phyloP scores from a whole-genome alignment of 2,797 vertebrate genomes.

The Protosalanx chinensis region DNA sequence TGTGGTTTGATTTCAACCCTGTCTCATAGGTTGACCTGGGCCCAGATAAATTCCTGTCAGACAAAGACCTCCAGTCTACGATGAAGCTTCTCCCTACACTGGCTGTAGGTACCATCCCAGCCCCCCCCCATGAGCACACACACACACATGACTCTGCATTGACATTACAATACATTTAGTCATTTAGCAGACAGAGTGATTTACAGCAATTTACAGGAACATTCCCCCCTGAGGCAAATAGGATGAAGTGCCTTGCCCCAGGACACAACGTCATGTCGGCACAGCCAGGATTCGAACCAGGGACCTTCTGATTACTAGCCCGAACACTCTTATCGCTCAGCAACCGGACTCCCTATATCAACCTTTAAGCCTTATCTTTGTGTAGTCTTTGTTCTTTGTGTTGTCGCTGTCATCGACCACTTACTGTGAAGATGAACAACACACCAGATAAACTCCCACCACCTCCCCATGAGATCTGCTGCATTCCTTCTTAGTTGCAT shows the following conservation, averaged over 20 bases:
- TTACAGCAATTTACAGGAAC: too few species aligned
- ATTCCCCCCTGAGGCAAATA: too few species aligned
- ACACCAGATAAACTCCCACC: not conserved
- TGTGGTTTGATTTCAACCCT: not conserved
- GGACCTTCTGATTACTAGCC: too few species aligned
- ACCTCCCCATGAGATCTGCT: not conserved
- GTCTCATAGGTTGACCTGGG: conserved; percentile 87
- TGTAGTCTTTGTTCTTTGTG: too few species aligned
- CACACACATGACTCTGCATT: not conserved
- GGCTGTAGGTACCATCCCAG: conserved; percentile 75
- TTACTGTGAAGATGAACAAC: not conserved
- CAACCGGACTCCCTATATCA: too few species aligned
- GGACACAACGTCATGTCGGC: too few species aligned
- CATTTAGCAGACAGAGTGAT: too few species aligned
- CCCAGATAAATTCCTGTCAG: conserved; percentile 92
- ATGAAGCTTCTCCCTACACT: conserved; percentile 88
- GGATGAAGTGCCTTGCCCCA: too few species aligned
- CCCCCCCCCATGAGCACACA: not conserved
- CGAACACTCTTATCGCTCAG: too few species aligned
- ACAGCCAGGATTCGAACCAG: too few species aligned
- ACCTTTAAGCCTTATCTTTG: too few species aligned
- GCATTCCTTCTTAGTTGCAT: not conserved
- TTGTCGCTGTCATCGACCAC: not conserved
- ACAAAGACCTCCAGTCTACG: conserved; percentile 93
- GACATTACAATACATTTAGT: too few species aligned